A percentile compares a stretch with the other conserved stretches of the same genome.
Conservation (phyloP, 2,888 invertebrate species). For the Phorcus lineatus region DNA sequence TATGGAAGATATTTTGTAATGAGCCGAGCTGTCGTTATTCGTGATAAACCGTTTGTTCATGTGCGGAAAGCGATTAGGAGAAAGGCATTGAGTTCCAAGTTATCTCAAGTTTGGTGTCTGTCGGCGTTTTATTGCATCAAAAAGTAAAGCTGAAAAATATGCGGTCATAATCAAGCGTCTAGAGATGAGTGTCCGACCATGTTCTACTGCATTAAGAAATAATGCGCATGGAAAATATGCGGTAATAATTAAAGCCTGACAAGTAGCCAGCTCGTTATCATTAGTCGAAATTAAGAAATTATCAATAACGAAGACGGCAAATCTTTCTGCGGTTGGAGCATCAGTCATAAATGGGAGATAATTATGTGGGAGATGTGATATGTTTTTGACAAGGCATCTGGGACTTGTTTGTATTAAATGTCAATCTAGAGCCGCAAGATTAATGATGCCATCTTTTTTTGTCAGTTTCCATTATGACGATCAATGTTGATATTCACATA, state of each 20-base stretch:
- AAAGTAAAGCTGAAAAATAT: background rate
- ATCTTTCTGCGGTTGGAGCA: background rate
- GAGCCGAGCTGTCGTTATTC: background rate
- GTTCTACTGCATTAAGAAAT: background rate
- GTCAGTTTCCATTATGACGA: too few relatives aligned
- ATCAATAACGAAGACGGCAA: background rate
- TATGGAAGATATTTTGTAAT: background rate
- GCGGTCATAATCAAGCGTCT: background rate
- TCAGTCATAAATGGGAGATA: background rate
- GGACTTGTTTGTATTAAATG: too few relatives aligned
- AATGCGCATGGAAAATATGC: background rate
- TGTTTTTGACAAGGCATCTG: constrained; percentile 1
- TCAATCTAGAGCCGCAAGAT: too few relatives aligned
- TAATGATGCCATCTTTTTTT: too few relatives aligned
- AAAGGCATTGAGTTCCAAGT: background rate
- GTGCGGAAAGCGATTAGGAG: background rate
- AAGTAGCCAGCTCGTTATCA: background rate
- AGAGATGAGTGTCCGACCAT: background rate
- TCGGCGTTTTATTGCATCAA: constrained; percentile 4
- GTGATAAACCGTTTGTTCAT: background rate
- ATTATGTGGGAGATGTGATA: background rate
- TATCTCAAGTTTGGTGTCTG: background rate
- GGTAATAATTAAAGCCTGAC: background rate
- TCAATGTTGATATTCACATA: too few relatives aligned
- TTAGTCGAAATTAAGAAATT: constrained; percentile 11